These are phyloP conservation scores for Aleiodes alternator DNA, from an alignment of 2,888 invertebrate species.

Conservation along the genomic window DNA sequence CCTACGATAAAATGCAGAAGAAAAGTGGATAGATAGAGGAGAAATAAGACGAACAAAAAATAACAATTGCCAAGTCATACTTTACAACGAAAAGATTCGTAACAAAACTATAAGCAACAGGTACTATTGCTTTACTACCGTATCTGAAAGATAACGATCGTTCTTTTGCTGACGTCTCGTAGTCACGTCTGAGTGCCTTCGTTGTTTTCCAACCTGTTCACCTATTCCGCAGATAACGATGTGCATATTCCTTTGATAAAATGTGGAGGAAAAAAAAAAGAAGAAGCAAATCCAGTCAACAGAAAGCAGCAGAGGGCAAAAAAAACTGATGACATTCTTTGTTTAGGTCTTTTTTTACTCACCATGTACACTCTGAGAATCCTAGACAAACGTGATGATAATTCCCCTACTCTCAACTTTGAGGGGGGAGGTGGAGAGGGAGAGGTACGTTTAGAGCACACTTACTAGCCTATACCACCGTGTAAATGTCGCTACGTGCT, in stretches of 20 bases:
- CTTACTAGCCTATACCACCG: conserved; percentile 63
- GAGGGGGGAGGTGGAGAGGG: background rate
- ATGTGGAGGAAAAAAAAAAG: background rate
- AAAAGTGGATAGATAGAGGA: too few relatives aligned
- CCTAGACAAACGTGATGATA: conserved; percentile 35
- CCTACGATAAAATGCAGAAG: too few relatives aligned
- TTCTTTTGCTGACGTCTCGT: conserved; percentile 66
- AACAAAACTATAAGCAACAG: conserved; percentile 61
- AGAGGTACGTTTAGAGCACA: conserved; percentile 48
- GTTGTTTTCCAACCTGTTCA: conserved; percentile 51
- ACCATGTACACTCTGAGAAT: conserved; percentile 11
- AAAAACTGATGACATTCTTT: conserved; percentile 29
- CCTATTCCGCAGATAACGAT: conserved; percentile 17
- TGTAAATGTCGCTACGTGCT: conserved; percentile 73
- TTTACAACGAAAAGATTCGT: conserved; percentile 30
- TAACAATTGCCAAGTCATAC: conserved; percentile 44
- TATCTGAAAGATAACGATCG: conserved; percentile 62
- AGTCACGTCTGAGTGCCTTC: conserved; percentile 64
- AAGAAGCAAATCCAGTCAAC: background rate
- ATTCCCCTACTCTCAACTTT: background rate
- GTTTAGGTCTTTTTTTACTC: conserved; percentile 3
- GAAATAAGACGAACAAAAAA: too few relatives aligned
- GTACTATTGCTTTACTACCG: conserved; percentile 60
- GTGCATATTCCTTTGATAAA: conserved; percentile 21
- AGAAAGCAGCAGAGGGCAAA: background rate